Evolutionary conservation across 2,888 invertebrate species (phyloP), one percentile per base, ranked within the genome.

Genomic region (Mesorhabditis sp.): DNA sequence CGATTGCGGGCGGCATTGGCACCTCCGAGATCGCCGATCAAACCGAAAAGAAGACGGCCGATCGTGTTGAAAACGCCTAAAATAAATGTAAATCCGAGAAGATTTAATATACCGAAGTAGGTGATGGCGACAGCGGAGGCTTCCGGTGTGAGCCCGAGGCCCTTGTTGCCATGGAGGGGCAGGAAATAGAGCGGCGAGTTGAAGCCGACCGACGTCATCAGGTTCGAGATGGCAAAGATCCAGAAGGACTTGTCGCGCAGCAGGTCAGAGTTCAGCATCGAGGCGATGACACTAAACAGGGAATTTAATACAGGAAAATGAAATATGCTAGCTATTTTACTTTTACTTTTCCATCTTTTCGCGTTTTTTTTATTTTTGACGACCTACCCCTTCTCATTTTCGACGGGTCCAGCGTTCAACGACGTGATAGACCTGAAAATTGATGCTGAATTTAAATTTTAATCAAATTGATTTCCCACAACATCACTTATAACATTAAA

Each of bases 171-270:
- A 66, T 80, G 79, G n/a, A 80, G 75, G 13, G 81, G 80, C 15
- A 82, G 75, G 74, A 92, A 94, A 68, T 94, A 91, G 86, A 94
- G 94, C 50, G 95, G 95, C 84, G 95, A 91, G 87, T 94, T 93
- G 89, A 94, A 95, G 73, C 95, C 95, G 85, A 95, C 91, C 86
- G 93, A 95, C 63, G 94, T 94, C 85, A 93, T 91, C 86, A 98
- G 94, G 88, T 98, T 98, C 61, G 96, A 96, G 69, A 93, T 81
- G 13, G 92, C 91, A 87, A 96, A 97, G 73, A 96, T 88, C 75
- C 96, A 89, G 87, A 95, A 97, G 76, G 95, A 89, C 44, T 91
- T 90, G 87, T 95, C 93, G 80, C 90, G 90, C 71, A 97, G 89
- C 66, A 98, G 89, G 0, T 91, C 90, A 76, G 95, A 89, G 85